phyloP scores from a whole-genome alignment of 2,113 vertebrate genomes.

The Nycticryphes semicollaris region DNA sequence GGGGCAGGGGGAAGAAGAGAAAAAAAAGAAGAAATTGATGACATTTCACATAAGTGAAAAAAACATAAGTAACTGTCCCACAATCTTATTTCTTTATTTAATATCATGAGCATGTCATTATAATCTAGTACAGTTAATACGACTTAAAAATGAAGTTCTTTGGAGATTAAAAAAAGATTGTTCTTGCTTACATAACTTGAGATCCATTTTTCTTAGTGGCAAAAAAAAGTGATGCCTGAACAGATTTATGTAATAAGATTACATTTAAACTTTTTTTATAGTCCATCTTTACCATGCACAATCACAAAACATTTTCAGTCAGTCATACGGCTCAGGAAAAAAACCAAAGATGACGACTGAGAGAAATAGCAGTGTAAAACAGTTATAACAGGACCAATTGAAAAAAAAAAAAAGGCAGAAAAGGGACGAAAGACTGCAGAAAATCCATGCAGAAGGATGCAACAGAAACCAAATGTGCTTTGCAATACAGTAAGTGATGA shows the following conservation, averaged over 20 bases:
- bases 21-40: too few species aligned
- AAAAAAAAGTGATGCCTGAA: neutral
- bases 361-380: neutral
- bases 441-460: neutral
- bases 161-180: neutral
- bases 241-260: neutral
- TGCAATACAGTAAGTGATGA: neutral
- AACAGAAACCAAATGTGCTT: neutral
- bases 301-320: neutral
- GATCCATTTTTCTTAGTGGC: neutral
- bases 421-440: neutral
- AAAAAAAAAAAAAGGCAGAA: neutral
- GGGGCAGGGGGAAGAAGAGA: too few species aligned
- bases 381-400: neutral
- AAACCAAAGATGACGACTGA: neutral
- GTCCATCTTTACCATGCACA: fast-evolving
- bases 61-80: neutral
- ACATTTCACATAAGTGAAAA: neutral
- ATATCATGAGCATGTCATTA: neutral
- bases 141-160: neutral
- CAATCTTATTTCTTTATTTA: neutral
- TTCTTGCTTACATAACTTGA: neutral
- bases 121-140: neutral
- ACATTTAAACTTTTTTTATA: neutral
- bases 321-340: neutral